Evolutionary conservation across 2,888 invertebrate species (phyloP).

Genomic region (Crepidodera aurea): DNA sequence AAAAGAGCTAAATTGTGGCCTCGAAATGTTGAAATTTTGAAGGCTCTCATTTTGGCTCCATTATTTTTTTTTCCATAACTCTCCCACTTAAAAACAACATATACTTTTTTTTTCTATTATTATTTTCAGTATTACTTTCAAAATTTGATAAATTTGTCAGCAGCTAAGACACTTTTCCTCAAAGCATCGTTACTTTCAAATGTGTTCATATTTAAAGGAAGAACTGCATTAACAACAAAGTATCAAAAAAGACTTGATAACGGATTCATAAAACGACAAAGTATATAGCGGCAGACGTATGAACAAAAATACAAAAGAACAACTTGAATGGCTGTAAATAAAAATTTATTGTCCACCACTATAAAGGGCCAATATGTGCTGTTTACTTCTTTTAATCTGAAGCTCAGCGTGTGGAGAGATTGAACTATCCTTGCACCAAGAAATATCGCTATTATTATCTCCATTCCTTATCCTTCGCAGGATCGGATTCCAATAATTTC

Average conservation of each 20-base stretch:
- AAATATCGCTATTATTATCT: background rate
- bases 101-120: too few relatives aligned
- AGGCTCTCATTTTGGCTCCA: too few relatives aligned
- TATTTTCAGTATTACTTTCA: too few relatives aligned
- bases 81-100: too few relatives aligned
- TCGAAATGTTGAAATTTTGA: too few relatives aligned
- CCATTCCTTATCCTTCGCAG: background rate
- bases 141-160: too few relatives aligned
- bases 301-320: slow-evolving; percentile 28
- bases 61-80: too few relatives aligned
- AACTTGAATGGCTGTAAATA: slow-evolving; percentile 21
- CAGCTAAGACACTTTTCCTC: too few relatives aligned
- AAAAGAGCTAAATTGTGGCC: too few relatives aligned
- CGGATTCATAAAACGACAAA: slow-evolving; percentile 28
- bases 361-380: slow-evolving; percentile 32
- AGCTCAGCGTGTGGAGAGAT: slow-evolving; percentile 29
- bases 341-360: slow-evolving; percentile 26
- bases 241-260: slow-evolving; percentile 22
- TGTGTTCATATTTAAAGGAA: slow-evolving; percentile 21
- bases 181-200: too few relatives aligned
- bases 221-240: slow-evolving; percentile 26
- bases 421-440: too few relatives aligned
- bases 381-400: slow-evolving; percentile 31
- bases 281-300: slow-evolving; percentile 12
- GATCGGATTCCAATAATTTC: too few relatives aligned